Evolutionary conservation across 2,888 invertebrate species (phyloP), one percentile per base, ranked within the genome.

Genomic region (Nebria brevicollis): DNA sequence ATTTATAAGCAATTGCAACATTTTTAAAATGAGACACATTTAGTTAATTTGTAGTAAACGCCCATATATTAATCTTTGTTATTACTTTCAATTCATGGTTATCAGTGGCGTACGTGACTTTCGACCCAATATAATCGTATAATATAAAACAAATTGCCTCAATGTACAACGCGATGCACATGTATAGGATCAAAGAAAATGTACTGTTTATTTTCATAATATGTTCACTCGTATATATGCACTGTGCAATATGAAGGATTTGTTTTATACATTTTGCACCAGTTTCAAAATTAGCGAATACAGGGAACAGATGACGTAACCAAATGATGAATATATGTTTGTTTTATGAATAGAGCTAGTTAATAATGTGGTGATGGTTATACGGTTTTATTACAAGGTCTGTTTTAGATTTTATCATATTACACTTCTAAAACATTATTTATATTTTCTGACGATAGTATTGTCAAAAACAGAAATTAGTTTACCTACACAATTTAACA

Each of bases 41-140:
- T 66, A 15, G 66, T 66, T 20, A 66, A 11, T 66, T 25, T 68
- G 15, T 68, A 26, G 20, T 4, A 26, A 20, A 20, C 26, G 68
- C 6, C 26, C 34, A 26, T n/a, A 20, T 25, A 70, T 70, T 5
- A 11, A 70, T 70, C 5, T 70, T 11, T 34, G 70, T 70, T 54
- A 54, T 54, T 6, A 54, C 54, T 54, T 54, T 54, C 2, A 54
- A 54, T 54, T 54, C 54, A 25, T 68, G 15, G 6, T 68, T 68
- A 68, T 68, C 68, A 68, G 25, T 68, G 54, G 66, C 25, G 20
- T 70, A 70, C 70, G 70, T 70, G 70, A 70, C 70, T 70, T 70
- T 70, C 5, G 70, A 70, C 70, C 10, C 6, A 25, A 25, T 25
- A 70, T 20, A 70, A 25, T 70, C 68, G 6, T 20, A 70, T 5